Evolutionary conservation across 2,888 invertebrate species (phyloP).

Genomic region (Agrotis exclamationis): DNA sequence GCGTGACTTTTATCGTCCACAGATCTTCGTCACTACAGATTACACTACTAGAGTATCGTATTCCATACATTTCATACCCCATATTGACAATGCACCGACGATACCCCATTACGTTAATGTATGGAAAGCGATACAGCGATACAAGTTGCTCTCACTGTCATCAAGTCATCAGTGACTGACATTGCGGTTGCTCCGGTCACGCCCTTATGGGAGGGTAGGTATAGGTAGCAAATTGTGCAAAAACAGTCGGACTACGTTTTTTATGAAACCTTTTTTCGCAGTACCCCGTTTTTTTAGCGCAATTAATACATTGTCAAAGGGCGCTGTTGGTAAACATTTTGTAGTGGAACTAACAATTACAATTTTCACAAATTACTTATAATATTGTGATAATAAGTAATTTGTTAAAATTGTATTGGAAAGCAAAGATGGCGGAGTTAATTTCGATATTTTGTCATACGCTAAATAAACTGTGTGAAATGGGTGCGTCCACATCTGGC

Average conservation of each 20-base stretch:
- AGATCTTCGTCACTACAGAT: conserved; percentile 2
- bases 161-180: conserved; percentile 36
- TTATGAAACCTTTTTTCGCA: neutral
- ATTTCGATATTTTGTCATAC: neutral
- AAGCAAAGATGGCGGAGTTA: neutral
- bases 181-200: conserved; percentile 31
- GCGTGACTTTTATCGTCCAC: conserved; percentile 3
- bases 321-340: neutral
- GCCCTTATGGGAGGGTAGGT: conserved; percentile 19
- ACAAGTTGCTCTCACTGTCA: conserved; percentile 35
- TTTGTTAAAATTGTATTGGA: neutral
- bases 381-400: neutral
- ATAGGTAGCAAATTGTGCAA: neutral
- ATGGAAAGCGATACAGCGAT: conserved; percentile 45
- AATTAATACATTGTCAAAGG: neutral
- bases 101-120: conserved; percentile 54
- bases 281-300: neutral
- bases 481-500: too few relatives aligned
- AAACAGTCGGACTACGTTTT: neutral
- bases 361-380: too few relatives aligned
- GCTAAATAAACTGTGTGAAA: neutral
- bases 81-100: conserved; percentile 49
- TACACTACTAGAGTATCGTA: conserved; percentile 14
- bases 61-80: conserved; percentile 24
- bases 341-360: too few relatives aligned